Conservation (phyloP, 2,797 vertebrate species). For the Pelodytes ibericus region DNA sequence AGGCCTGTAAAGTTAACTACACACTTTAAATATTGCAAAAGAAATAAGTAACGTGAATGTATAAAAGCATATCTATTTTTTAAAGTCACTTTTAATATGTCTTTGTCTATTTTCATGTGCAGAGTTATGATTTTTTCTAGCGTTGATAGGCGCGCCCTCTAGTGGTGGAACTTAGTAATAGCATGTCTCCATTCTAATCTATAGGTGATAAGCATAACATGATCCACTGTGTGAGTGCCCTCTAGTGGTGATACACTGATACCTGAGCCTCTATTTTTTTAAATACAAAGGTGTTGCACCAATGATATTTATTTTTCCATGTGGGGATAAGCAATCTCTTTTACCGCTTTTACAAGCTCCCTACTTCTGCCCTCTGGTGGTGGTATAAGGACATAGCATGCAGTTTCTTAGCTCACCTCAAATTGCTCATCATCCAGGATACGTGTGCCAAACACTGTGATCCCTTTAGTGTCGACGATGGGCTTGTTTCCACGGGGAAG, state of each 20-base stretch:
- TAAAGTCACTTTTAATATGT: no score
- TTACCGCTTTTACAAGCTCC: no score
- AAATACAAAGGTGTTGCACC: neutral
- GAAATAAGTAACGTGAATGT: no score
- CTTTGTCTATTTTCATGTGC: no score
- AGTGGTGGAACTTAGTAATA: neutral
- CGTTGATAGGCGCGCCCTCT: neutral
- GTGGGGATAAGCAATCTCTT: no score
- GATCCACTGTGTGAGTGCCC: neutral
- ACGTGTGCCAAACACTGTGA: conserved; percentile 87
- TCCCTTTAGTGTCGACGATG: conserved; percentile 82
- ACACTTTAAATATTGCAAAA: no score
- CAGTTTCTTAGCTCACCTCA: conserved; percentile 75
- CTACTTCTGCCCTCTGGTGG: neutral
- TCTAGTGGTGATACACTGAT: neutral
- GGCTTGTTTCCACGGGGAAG: conserved; percentile 80
- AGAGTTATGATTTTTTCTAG: no score
- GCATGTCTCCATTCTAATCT: no score
- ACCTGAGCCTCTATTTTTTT: neutral
- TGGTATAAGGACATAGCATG: neutral
- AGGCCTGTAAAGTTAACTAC: no score
- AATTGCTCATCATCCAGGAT: conserved; percentile 89
- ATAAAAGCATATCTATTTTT: no score
- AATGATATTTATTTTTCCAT: neutral
- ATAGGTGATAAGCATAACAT: no score